Conservation (phyloP, 2,113 vertebrate species). For the Synodontis membranacea region DNA sequence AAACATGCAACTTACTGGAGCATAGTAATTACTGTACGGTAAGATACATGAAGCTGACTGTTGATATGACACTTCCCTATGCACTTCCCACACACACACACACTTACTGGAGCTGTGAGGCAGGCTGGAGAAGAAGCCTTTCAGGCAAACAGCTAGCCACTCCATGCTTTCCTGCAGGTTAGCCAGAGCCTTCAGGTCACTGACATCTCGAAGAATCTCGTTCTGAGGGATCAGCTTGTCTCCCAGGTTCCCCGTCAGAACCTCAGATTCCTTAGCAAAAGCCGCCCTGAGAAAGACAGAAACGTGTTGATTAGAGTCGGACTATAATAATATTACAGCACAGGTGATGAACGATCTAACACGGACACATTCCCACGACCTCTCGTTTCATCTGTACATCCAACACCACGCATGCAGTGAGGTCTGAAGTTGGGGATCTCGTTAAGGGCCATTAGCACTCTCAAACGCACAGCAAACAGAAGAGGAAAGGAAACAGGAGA, state of each 20-base stretch:
- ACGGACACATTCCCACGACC: too few species aligned
- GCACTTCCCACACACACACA: conserved; percentile 2
- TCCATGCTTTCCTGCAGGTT: conserved; percentile 98
- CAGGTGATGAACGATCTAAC: background rate
- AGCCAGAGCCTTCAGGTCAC: conserved; percentile 94
- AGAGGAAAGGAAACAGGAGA: background rate
- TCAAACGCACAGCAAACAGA: background rate
- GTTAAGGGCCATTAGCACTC: background rate
- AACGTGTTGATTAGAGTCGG: background rate
- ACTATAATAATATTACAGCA: background rate
- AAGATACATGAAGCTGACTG: background rate
- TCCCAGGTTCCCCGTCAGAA: conserved; percentile 94
- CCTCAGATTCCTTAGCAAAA: conserved; percentile 95
- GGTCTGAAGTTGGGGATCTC: background rate
- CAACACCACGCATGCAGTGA: background rate
- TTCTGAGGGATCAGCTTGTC: conserved; percentile 94
- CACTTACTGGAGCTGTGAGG: conserved; percentile 83
- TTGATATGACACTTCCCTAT: background rate
- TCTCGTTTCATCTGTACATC: background rate
- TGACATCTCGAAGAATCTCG: conserved; percentile 93
- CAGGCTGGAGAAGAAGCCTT: conserved; percentile 81
- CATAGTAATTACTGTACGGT: conserved; percentile 6
- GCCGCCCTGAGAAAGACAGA: conserved; percentile 77
- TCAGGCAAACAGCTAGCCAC: conserved; percentile 87
- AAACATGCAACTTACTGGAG: background rate